These are phyloP conservation scores for Notarius quadriscutis DNA, from an alignment of 2,113 vertebrate species.

Conservation along the genomic window DNA sequence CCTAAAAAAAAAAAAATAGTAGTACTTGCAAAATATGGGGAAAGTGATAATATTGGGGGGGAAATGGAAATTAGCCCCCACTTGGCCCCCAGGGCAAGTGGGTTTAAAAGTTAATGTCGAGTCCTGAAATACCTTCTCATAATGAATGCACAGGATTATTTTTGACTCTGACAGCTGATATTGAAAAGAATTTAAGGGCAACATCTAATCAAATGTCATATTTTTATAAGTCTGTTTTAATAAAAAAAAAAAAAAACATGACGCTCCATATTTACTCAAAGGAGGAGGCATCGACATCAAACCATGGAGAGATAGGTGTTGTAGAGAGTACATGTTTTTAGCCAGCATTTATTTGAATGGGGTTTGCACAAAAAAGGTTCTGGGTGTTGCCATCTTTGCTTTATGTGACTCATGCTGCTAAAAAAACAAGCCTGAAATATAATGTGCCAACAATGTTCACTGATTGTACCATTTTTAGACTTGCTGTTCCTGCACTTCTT, in stretches of 20 bases:
- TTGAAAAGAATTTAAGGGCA: background rate
- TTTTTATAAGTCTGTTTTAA: background rate
- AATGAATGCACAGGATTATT: background rate
- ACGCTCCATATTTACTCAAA: too few species aligned
- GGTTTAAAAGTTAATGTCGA: too few species aligned
- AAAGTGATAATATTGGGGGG: too few species aligned
- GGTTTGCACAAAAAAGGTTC: background rate
- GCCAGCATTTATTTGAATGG: background rate
- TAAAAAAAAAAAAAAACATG: too few species aligned
- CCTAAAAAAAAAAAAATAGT: too few species aligned
- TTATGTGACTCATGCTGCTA: background rate
- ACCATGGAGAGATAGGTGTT: background rate
- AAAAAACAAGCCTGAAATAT: background rate
- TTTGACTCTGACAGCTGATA: background rate
- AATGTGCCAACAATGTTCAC: background rate
- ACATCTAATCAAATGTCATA: background rate
- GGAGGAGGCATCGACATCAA: too few species aligned
- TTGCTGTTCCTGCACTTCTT: background rate
- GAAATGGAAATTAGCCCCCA: too few species aligned
- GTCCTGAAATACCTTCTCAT: background rate
- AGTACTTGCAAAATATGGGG: too few species aligned
- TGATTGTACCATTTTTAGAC: background rate
- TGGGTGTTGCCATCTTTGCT: background rate
- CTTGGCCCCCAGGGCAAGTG: too few species aligned
- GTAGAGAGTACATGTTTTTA: background rate